Conservation (phyloP, 2,113 vertebrate genomes). For the Heterochromis multidens region DNA sequence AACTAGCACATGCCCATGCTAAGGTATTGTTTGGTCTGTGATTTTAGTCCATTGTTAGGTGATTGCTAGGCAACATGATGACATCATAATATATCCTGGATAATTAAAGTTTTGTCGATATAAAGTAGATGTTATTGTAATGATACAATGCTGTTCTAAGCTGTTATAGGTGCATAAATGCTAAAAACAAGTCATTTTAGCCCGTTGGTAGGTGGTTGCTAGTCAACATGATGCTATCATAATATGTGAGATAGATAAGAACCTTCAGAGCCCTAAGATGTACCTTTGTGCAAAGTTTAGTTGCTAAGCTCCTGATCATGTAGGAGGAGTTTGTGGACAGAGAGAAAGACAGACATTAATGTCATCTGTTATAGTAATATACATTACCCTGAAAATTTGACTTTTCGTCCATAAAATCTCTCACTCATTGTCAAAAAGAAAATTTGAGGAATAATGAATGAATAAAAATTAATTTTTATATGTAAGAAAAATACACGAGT, state of each 20-base stretch:
- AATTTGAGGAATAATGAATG: neutral
- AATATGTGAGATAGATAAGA: neutral
- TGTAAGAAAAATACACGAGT: accelerated
- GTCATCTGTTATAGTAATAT: no score
- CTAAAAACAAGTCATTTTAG: neutral
- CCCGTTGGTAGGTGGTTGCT: accelerated
- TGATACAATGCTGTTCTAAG: neutral
- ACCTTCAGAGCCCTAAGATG: neutral
- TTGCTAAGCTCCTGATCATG: neutral
- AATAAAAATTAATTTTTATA: neutral
- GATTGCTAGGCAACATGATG: neutral
- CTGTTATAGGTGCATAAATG: neutral
- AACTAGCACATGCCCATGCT: neutral
- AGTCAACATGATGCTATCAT: neutral
- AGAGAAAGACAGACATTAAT: neutral
- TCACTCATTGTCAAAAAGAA: accelerated
- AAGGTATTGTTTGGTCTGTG: neutral
- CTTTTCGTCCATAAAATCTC: neutral
- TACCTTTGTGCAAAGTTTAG: neutral
- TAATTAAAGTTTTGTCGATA: neutral
- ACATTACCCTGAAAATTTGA: neutral
- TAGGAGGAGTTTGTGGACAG: neutral
- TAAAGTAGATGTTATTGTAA: neutral
- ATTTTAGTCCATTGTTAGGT: neutral
- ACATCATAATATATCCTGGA: accelerated